Percentiles rank a stretch among this genome's conserved stretches.
Evolutionary conservation across 2,888 invertebrate genomes (phyloP).

Genomic region (Nematopogon swammerdamellus): DNA sequence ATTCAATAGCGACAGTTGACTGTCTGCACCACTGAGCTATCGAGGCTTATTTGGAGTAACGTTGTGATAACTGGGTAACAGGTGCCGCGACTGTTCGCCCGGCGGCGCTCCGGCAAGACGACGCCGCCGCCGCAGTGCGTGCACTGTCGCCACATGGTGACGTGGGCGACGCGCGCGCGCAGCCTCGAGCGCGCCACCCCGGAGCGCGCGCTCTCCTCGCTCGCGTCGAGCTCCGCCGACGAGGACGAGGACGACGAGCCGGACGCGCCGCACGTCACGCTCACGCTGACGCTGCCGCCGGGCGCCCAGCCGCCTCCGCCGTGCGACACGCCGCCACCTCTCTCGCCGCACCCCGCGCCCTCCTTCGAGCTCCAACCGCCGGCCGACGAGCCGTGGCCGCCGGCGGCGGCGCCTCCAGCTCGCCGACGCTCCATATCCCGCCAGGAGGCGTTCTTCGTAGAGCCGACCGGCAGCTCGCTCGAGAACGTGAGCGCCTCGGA

Average conservation of each 20-base stretch:
- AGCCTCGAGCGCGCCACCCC: conserved; percentile 40
- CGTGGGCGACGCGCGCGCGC: conserved; percentile 60
- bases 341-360: conserved; percentile 51
- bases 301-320: conserved; percentile 35
- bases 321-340: conserved; percentile 33
- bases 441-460: conserved; percentile 79
- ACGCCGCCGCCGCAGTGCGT: conserved; percentile 69
- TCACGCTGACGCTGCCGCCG: conserved; percentile 63
- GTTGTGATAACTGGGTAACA: too few relatives aligned
- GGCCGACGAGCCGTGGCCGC: conserved; percentile 31
- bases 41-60: too few relatives aligned
- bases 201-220: conserved; percentile 21
- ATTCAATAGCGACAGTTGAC: too few relatives aligned
- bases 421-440: conserved; percentile 74
- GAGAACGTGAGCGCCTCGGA: conserved; percentile 65
- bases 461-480: conserved; percentile 67
- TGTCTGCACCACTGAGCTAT: too few relatives aligned
- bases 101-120: conserved; percentile 61
- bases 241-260: conserved; percentile 51
- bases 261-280: conserved; percentile 48
- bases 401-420: conserved; percentile 34
- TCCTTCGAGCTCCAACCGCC: conserved; percentile 58
- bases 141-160: conserved; percentile 74
- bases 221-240: conserved; percentile 40
- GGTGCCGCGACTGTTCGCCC: conserved; percentile 63